Percentiles rank a stretch among this genome's conserved stretches.
These are phyloP conservation scores for Myrmophylax atrothorax DNA, from an alignment of 2,113 vertebrate species.

Conservation along the genomic window DNA sequence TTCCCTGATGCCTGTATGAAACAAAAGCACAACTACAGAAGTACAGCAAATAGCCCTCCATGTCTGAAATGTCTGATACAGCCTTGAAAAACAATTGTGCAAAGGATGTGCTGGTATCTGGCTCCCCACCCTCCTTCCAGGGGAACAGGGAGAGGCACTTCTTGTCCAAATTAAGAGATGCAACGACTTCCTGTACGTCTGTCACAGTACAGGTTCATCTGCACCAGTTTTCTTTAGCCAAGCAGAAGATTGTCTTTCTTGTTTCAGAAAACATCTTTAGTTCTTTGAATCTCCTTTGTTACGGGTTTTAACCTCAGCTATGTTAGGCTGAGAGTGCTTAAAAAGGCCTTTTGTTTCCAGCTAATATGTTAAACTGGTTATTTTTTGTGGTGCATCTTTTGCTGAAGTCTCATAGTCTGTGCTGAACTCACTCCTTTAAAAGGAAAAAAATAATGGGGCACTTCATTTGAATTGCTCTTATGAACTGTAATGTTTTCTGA, in stretches of 20 bases:
- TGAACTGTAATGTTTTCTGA: neutral
- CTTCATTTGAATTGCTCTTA: neutral
- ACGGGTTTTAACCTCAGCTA: neutral
- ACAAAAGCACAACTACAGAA: neutral
- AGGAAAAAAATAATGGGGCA: neutral
- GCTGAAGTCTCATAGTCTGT: neutral
- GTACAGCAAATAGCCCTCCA: neutral
- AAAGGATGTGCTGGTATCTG: conserved; percentile 30
- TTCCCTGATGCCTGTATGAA: neutral
- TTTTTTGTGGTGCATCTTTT: neutral
- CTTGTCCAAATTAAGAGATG: conserved; percentile 27
- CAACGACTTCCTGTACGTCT: neutral
- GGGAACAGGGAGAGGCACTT: conserved; percentile 54
- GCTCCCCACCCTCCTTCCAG: conserved; percentile 38
- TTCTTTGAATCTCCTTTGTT: neutral
- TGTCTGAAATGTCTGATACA: neutral
- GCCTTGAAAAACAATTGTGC: conserved; percentile 13
- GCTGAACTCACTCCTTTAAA: neutral
- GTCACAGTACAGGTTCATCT: neutral
- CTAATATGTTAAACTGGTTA: neutral
- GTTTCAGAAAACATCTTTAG: neutral
- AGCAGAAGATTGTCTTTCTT: neutral
- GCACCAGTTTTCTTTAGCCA: neutral
- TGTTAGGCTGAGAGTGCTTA: neutral
- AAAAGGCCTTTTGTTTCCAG: neutral